These are phyloP conservation scores for Corythaixoides concolor DNA, from an alignment of 2,113 vertebrate genomes.

Conservation along the genomic window DNA sequence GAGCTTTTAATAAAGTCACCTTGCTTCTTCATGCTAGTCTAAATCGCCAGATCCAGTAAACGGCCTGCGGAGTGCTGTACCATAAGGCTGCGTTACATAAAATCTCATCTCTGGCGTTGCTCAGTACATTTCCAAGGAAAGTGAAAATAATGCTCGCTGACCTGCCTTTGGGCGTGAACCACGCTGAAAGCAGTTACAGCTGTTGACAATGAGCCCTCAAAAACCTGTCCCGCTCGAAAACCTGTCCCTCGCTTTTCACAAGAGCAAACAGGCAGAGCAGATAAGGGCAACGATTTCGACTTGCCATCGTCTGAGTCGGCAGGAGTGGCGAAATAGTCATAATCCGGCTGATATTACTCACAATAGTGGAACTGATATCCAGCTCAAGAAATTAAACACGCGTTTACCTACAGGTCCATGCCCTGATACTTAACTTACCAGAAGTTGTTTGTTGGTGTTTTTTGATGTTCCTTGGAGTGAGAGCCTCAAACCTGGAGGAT, in stretches of 20 bases:
- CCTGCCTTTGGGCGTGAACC: conserved; percentile 15
- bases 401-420: background rate
- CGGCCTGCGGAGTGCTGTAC: background rate
- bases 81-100: background rate
- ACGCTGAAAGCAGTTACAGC: background rate
- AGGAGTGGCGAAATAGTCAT: background rate
- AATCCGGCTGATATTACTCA: background rate
- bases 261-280: conserved; percentile 19
- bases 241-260: background rate
- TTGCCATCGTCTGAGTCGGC: background rate
- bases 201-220: background rate
- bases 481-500: background rate
- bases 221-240: background rate
- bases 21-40: background rate
- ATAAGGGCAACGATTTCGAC: background rate
- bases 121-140: conserved; percentile 17
- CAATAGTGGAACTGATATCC: background rate
- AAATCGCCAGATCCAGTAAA: background rate
- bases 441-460: background rate
- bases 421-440: background rate
- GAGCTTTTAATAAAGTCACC: background rate
- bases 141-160: background rate
- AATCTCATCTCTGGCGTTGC: fast-evolving
- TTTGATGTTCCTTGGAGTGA: background rate
- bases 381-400: background rate